Evolutionary conservation across 2,888 invertebrate species (phyloP), one percentile per base, ranked within the genome.

Genomic region (Polyommatus iphigenia): DNA sequence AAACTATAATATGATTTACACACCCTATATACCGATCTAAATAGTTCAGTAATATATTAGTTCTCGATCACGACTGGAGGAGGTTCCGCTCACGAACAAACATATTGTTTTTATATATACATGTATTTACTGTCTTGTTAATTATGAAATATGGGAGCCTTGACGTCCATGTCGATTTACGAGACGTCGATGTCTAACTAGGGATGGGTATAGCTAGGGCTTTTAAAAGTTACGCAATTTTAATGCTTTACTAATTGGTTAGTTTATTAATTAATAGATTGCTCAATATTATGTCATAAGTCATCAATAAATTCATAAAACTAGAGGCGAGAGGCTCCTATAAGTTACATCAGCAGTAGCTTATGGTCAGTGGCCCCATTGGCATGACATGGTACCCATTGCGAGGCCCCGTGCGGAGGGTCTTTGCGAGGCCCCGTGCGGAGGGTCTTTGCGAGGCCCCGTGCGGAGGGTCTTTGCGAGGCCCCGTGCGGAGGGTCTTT

Each of bases 21-120:
- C 82, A 82, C 2, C 79, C 81, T 82, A 79, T 82, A 79, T 57
- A 76, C 29, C 72, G 72, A 67, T 78, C 78, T 79, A 80, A 73
- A 72, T 78, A 80, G 78, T 81, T 81, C 81, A 80, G 77, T 79
- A 78, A 81, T 81, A 81, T 81, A 82, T 81, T 81, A 81, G 79
- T 79, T 79, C 80, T 77, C 80, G 81, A 84, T 82, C 83, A 84
- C 83, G 82, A 82, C 78, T 76, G 81, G 81, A 76, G 81, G 81
- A 80, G 79, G 79, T 78, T 75, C 54, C 76, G 78, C 79, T 82
- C 81, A 83, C 81, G 81, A 81, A 79, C 77, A 81, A 82, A 81
- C 81, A 81, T 81, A 82, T 82, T 83, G 81, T 82, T 82, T 80
- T 81, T 80, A 81, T 78, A 73, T 72, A 73, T 77, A 54, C 50